Evolutionary conservation across 2,888 invertebrate genomes (phyloP).

Genomic region (Linnaemya vulpina): DNA sequence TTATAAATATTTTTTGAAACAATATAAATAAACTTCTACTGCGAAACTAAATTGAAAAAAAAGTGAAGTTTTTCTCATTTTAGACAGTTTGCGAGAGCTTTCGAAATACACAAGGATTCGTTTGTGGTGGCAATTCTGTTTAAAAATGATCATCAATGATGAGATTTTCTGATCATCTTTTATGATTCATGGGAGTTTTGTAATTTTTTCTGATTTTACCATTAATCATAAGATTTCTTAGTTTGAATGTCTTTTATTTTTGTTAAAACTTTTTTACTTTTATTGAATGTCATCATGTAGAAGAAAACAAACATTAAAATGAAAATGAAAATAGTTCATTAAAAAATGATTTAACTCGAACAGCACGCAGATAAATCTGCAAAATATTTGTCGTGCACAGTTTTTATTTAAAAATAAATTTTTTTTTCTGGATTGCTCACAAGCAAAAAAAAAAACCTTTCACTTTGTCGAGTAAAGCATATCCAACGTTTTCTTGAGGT

Average conservation of each 20-base stretch:
- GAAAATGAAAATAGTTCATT: slow-evolving; percentile 49
- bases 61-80: too few relatives aligned
- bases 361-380: slow-evolving; percentile 29
- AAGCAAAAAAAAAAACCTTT: slow-evolving; percentile 49
- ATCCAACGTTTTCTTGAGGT: slow-evolving; percentile 42
- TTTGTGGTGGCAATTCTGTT: neutral
- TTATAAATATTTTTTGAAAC: neutral
- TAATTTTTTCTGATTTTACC: slow-evolving; percentile 4
- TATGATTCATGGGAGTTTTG: slow-evolving; percentile 19
- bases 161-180: slow-evolving; percentile 12
- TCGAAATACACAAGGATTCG: too few relatives aligned
- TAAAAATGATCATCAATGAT: slow-evolving; percentile 25
- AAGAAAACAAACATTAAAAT: slow-evolving; percentile 15
- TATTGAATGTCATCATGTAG: neutral
- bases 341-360: slow-evolving; percentile 36
- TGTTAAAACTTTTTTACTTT: neutral
- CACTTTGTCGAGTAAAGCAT: slow-evolving; percentile 60
- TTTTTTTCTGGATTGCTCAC: slow-evolving; percentile 4
- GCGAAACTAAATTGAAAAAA: neutral
- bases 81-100: neutral
- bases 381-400: slow-evolving; percentile 16
- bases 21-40: neutral
- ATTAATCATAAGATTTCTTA: neutral
- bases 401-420: neutral
- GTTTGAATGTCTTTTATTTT: neutral